These are phyloP conservation scores for Xenopus borealis DNA, from an alignment of 2,113 vertebrate genomes.

Conservation along the genomic window DNA sequence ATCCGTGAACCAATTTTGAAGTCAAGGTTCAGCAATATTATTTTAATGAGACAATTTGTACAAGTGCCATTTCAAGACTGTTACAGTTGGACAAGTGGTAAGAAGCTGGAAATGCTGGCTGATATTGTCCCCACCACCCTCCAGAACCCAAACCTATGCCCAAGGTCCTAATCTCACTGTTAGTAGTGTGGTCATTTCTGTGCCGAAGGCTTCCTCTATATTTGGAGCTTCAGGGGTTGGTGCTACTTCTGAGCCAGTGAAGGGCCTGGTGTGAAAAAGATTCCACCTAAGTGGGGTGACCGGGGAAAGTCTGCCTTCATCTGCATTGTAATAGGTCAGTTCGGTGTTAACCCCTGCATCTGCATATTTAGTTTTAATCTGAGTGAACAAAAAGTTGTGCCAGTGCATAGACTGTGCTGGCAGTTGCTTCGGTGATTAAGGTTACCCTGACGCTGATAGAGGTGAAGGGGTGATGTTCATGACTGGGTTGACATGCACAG, in stretches of 20 bases:
- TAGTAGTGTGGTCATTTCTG: constrained; percentile 71
- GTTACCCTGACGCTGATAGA: constrained; percentile 65
- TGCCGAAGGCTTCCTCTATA: constrained; percentile 68
- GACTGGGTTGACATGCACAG: constrained; percentile 81
- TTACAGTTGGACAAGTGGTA: constrained; percentile 66
- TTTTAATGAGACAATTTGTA: too few relatives aligned
- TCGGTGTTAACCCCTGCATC: constrained; percentile 85
- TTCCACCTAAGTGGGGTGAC: constrained; percentile 70
- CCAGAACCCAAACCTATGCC: too few relatives aligned
- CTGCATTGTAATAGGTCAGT: constrained; percentile 78
- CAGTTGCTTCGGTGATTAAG: constrained; percentile 73
- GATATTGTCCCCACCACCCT: too few relatives aligned
- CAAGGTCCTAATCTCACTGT: constrained; percentile 75
- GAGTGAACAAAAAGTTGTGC: constrained; percentile 77
- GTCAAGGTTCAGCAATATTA: too few relatives aligned
- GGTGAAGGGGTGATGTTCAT: constrained; percentile 87
- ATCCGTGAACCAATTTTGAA: too few relatives aligned
- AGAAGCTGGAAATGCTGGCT: too few relatives aligned
- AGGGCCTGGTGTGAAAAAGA: constrained; percentile 79
- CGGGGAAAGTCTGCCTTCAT: constrained; percentile 74
- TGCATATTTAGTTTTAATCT: constrained; percentile 82
- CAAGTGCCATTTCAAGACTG: constrained; percentile 93
- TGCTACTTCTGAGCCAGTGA: constrained; percentile 66
- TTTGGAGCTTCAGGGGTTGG: constrained; percentile 60
- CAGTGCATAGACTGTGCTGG: constrained; percentile 88